A percentile compares a stretch with the other conserved stretches of the same genome.
Conservation (phyloP, 2,888 invertebrate species). For the Trachelus tabidus region DNA sequence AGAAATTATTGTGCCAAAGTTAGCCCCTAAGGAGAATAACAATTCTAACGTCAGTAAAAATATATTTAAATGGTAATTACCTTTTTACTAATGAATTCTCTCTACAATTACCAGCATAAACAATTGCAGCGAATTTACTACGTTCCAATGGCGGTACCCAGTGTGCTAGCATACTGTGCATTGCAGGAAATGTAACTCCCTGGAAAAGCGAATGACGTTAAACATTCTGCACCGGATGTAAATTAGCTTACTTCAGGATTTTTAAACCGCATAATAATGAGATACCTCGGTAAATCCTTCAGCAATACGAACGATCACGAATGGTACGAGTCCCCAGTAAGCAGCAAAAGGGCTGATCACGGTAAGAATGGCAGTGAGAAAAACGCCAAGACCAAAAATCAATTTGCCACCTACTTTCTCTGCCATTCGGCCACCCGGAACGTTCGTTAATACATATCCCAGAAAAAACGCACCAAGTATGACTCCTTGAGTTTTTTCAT, state of each 20-base stretch:
- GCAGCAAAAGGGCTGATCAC: slow-evolving; percentile 87
- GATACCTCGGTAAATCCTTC: slow-evolving; percentile 85
- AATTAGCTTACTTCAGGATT: not conserved
- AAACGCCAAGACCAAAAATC: slow-evolving; percentile 84
- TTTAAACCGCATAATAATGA: not conserved
- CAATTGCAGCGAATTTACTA: slow-evolving; percentile 88
- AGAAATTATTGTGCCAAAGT: slow-evolving; percentile 90
- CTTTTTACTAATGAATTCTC: not conserved
- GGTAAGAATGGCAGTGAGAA: slow-evolving; percentile 85
- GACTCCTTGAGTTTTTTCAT: slow-evolving; percentile 81
- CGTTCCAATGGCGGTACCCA: slow-evolving; percentile 95
- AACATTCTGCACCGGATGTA: not conserved
- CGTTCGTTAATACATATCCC: slow-evolving; percentile 85
- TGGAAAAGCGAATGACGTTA: slow-evolving; percentile 44
- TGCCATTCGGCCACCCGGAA: slow-evolving; percentile 85
- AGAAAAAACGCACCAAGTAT: slow-evolving; percentile 87
- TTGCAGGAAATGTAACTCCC: slow-evolving; percentile 93
- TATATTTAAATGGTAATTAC: not conserved
- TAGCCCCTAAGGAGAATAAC: slow-evolving; percentile 75
- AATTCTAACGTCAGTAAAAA: slow-evolving; percentile 5
- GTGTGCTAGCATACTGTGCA: slow-evolving; percentile 91
- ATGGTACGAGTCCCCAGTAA: slow-evolving; percentile 70
- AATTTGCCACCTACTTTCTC: slow-evolving; percentile 89
- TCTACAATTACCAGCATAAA: slow-evolving; percentile 77
- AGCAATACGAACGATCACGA: slow-evolving; percentile 80